Base-by-base conservation (phyloP, 2,797 vertebrate species). In the Lepus townsendii region DNA sequence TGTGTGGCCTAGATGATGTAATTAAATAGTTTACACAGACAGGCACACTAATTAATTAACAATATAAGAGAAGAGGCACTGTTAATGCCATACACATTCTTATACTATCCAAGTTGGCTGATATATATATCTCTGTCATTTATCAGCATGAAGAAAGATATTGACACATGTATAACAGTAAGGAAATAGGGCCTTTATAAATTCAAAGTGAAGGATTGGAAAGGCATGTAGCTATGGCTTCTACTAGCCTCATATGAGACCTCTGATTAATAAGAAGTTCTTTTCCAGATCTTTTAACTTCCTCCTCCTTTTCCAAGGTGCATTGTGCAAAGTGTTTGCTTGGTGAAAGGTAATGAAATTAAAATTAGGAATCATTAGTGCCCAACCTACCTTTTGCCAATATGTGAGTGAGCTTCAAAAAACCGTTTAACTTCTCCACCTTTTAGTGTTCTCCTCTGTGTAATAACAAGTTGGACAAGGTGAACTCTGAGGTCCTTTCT, bases 1-100 rank as follows among this genome's bases (percentile, higher is more conserved):
- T 76, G 42, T 80, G 77, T 83, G 77, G 91, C 35, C 82, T 57
- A 72, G 78, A 63, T 96, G 90, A 62, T 88, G 91, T 86, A 97
- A 97, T 96, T 97, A 97, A 97, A 88, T 69, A 95, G 90, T 96
- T 97, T 96, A 94, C 83, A 95, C 65, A 73, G 88, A 82, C 72
- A 85, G 89, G 83, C 52, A 0, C 27, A 85, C 42, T 76, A 95
- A 87, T 77, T 95, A 93, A 92, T 94, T 94, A 92, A 1, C 89
- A 85, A 94, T 83, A 83, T 92, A 27, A 60, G 90, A n/a, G 26
- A 27, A 60, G 90, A 27, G 26, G 77, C n/a, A 83, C 14, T 72
- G 22, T 4, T 4, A 57, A 72, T 83, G 75, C 14, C 24, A 71
- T 47, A 85, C 83, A 89, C 82, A 83, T 35, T 35, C 19, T 68